These are phyloP conservation scores for Notocelia uddmanniana DNA, from an alignment of 2,888 invertebrate species.

Conservation along the genomic window DNA sequence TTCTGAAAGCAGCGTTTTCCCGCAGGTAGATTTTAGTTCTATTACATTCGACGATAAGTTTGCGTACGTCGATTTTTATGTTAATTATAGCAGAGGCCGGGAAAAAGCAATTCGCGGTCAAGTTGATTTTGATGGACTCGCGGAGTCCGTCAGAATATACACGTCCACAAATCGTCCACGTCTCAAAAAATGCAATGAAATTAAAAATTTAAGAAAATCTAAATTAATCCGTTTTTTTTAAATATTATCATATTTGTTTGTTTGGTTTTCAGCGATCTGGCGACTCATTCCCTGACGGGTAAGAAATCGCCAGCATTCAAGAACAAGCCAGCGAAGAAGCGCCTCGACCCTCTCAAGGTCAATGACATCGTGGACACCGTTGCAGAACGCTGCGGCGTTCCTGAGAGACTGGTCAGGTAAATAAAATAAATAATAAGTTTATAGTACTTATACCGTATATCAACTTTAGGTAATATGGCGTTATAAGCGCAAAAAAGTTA, in stretches of 20 bases:
- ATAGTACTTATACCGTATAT: too few relatives aligned
- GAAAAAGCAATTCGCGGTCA: too few relatives aligned
- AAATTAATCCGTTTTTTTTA: neutral
- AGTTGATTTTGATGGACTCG: too few relatives aligned
- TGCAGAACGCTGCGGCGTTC: slow-evolving; percentile 66
- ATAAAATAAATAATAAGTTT: too few relatives aligned
- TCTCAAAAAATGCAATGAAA: too few relatives aligned
- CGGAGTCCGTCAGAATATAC: too few relatives aligned
- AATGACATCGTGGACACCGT: slow-evolving; percentile 85
- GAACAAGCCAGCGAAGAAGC: slow-evolving; percentile 72
- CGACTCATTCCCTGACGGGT: slow-evolving; percentile 86
- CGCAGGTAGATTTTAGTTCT: slow-evolving; percentile 63
- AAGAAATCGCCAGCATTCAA: slow-evolving; percentile 84
- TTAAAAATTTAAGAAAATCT: too few relatives aligned
- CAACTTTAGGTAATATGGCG: too few relatives aligned
- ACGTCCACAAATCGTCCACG: too few relatives aligned
- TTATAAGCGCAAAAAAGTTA: too few relatives aligned
- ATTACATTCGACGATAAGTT: neutral
- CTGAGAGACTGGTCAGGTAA: slow-evolving; percentile 65
- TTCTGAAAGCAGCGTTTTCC: slow-evolving; percentile 83
- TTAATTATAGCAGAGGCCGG: too few relatives aligned
- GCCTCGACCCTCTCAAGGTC: slow-evolving; percentile 80
- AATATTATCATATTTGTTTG: neutral
- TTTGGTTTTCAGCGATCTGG: slow-evolving; percentile 73
- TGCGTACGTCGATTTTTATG: too few relatives aligned